A percentile compares a stretch with the other conserved stretches of the same genome.
These are phyloP conservation scores for Brachionus calyciflorus DNA, from an alignment of 1,140 invertebrate genomes.

Conservation along the genomic window DNA sequence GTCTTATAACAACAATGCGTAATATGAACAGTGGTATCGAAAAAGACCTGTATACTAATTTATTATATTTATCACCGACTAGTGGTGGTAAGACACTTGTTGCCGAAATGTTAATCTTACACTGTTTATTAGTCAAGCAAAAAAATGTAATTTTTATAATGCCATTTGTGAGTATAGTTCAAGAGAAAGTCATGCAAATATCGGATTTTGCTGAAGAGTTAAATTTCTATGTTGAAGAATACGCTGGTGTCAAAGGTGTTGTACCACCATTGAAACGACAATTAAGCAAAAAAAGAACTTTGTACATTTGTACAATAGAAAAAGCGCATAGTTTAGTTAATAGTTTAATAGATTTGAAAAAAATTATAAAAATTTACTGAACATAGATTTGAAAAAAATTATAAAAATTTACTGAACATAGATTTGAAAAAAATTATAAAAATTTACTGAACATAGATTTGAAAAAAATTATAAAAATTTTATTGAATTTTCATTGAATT, in stretches of 20 bases:
- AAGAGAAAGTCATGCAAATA: constrained; percentile 81
- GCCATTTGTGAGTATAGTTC: constrained; percentile 90
- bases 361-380: no score
- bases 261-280: constrained; percentile 75
- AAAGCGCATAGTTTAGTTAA: constrained; percentile 82
- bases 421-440: no score
- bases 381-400: no score
- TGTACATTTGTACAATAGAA: constrained; percentile 90
- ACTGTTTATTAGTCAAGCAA: constrained; percentile 74
- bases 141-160: constrained; percentile 83
- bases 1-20: background rate
- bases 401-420: no score
- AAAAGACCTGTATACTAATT: background rate
- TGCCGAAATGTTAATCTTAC: constrained; percentile 86
- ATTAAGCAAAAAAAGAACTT: constrained; percentile 65
- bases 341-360: no score
- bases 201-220: constrained; percentile 79
- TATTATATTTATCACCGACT: constrained; percentile 66
- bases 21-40: background rate
- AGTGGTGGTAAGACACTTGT: constrained; percentile 91
- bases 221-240: constrained; percentile 87
- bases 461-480: no score
- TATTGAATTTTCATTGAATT: no score
- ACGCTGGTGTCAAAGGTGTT: constrained; percentile 80
- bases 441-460: no score